phyloP scores from a whole-genome alignment of 2,888 invertebrate species.

The Rhorus exstirpatorius region DNA sequence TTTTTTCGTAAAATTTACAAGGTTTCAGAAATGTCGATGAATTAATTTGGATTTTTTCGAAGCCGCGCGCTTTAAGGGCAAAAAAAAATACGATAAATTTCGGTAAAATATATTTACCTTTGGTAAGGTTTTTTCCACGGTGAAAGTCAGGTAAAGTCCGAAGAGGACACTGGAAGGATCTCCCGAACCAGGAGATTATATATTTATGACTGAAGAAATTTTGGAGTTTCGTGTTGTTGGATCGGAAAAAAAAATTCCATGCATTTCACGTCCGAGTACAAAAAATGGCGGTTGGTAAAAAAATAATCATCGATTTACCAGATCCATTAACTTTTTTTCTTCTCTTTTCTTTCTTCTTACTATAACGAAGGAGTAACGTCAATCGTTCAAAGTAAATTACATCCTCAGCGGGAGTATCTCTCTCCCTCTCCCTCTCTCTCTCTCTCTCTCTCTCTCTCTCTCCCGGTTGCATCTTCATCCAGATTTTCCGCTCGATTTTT shows the following conservation, averaged over 20 bases:
- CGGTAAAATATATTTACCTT: too few relatives aligned
- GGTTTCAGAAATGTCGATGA: too few relatives aligned
- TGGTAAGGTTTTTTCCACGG: too few relatives aligned
- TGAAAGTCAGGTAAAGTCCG: background rate
- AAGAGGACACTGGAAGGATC: background rate
- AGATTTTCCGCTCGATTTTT: conserved; percentile 38
- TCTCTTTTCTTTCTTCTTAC: background rate
- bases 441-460: background rate
- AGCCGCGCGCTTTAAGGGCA: too few relatives aligned
- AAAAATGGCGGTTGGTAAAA: background rate
- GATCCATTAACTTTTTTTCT: conserved; percentile 51
- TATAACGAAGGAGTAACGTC: background rate
- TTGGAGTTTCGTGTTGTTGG: background rate
- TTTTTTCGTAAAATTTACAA: too few relatives aligned
- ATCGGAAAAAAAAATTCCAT: background rate
- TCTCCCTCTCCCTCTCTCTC: background rate
- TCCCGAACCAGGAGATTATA: too few relatives aligned
- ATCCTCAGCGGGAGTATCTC: conserved; percentile 11
- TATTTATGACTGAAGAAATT: conserved; percentile 17
- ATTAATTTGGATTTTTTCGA: too few relatives aligned
- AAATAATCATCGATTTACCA: conserved; percentile 24
- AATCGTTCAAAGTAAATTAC: conserved; percentile 42
- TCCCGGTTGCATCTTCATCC: conserved; percentile 24
- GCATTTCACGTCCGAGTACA: background rate
- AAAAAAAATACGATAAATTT: too few relatives aligned